A percentile compares a stretch with the other conserved stretches of the same genome.
phyloP scores from a whole-genome alignment of 2,113 vertebrate genomes.

The Bos javanicus region DNA sequence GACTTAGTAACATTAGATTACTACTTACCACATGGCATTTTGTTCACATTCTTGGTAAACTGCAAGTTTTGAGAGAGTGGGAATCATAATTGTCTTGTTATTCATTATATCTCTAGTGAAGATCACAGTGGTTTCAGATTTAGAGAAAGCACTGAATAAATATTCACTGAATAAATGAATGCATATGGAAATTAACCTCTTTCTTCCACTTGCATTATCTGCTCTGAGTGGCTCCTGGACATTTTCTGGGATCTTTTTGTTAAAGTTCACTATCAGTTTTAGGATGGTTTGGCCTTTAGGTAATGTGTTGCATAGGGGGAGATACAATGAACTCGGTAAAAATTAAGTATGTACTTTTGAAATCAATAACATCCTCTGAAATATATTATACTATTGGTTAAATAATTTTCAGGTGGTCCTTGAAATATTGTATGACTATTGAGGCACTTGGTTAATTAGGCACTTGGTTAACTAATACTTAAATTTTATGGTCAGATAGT shows the following conservation, averaged over 20 bases:
- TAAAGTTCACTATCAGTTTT: neutral
- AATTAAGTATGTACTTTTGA: conserved; percentile 76
- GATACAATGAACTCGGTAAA: conserved; percentile 50
- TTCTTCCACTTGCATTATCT: neutral
- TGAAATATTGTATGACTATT: conserved; percentile 74
- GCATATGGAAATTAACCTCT: neutral
- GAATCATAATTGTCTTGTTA: neutral
- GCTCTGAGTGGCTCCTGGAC: neutral
- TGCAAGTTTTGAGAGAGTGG: neutral
- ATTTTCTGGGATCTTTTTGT: neutral
- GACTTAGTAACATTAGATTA: neutral
- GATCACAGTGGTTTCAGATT: neutral
- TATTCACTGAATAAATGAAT: neutral
- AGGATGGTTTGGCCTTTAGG: neutral
- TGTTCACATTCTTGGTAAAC: neutral
- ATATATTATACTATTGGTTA: conserved; percentile 75
- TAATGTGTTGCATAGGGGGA: neutral
- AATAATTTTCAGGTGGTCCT: conserved; percentile 75
- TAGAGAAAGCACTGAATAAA: neutral
- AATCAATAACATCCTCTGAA: conserved; percentile 69
- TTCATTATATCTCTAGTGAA: neutral
- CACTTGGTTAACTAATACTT: conserved; percentile 76
- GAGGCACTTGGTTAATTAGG: conserved; percentile 75
- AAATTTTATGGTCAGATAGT: conserved; percentile 73
- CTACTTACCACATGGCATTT: neutral